Evolutionary conservation across 2,797 vertebrate species (phyloP).

Genomic region (Champsocephalus esox): DNA sequence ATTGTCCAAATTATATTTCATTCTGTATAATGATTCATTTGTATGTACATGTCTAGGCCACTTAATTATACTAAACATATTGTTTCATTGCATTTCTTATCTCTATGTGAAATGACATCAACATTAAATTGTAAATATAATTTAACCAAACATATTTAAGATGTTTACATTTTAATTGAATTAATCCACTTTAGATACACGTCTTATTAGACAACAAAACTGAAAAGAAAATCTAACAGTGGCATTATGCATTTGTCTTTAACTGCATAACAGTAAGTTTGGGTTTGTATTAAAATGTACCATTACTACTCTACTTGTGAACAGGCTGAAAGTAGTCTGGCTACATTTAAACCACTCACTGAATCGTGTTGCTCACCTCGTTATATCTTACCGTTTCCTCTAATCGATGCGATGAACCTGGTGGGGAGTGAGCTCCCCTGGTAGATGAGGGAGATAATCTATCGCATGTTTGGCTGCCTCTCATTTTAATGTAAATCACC

Average conservation of each 20-base stretch:
- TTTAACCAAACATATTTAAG: neutral
- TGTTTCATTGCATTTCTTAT: neutral
- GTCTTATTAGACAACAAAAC: neutral
- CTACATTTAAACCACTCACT: slow-evolving; percentile 28
- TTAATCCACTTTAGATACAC: neutral
- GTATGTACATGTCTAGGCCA: neutral
- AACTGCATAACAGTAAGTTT: neutral
- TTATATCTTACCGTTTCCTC: slow-evolving; percentile 79
- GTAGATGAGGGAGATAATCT: slow-evolving; percentile 64
- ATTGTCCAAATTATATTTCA: neutral
- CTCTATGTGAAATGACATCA: neutral
- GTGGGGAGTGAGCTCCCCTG: slow-evolving; percentile 51
- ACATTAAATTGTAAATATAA: neutral
- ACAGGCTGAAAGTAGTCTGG: neutral
- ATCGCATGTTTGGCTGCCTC: slow-evolving; percentile 57
- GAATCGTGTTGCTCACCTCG: slow-evolving; percentile 71
- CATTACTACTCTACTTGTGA: neutral
- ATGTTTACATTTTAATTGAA: no score
- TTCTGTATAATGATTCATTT: neutral
- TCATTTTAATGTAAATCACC: slow-evolving; percentile 72
- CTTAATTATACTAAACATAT: neutral
- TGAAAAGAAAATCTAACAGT: neutral
- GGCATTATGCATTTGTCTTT: neutral
- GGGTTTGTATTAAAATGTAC: neutral
- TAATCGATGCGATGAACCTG: slow-evolving; percentile 61